Conservation (phyloP, 2,113 vertebrate genomes). For the Grammomys surdaster region DNA sequence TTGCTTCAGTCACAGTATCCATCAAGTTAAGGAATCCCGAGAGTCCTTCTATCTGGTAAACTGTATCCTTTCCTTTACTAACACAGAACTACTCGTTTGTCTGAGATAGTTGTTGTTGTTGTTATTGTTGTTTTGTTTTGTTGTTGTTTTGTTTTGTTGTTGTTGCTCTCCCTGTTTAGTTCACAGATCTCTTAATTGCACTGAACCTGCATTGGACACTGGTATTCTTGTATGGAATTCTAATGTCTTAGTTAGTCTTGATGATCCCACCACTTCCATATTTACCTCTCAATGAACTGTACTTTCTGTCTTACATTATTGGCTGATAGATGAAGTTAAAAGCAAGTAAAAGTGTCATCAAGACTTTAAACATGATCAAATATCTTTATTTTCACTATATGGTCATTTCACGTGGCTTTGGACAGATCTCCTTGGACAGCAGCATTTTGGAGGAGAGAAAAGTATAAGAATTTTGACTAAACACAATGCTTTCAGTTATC, state of each 20-base stretch:
- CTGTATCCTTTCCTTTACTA: background rate
- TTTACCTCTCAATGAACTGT: background rate
- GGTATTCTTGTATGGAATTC: background rate
- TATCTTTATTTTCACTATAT: conserved; percentile 15
- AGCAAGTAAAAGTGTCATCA: background rate
- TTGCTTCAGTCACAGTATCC: background rate
- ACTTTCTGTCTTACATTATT: conserved; percentile 35
- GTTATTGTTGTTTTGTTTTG: background rate
- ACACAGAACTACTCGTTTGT: background rate
- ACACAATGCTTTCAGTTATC: background rate
- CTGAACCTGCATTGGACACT: background rate
- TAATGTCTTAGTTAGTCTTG: background rate
- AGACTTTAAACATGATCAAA: conserved; percentile 5
- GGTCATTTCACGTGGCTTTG: background rate
- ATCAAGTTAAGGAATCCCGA: background rate
- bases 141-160: background rate
- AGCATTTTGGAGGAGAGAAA: background rate
- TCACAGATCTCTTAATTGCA: background rate
- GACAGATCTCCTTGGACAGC: background rate
- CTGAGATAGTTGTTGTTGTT: background rate
- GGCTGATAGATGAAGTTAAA: background rate
- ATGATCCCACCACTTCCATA: background rate
- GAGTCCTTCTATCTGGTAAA: background rate
- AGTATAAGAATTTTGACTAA: background rate
- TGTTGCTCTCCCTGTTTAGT: background rate